Evolutionary conservation across 53 echinoderm and acorn worm genomes (phyloP), one percentile per base, ranked within the genome.

Genomic region (Stichopus horrens): DNA sequence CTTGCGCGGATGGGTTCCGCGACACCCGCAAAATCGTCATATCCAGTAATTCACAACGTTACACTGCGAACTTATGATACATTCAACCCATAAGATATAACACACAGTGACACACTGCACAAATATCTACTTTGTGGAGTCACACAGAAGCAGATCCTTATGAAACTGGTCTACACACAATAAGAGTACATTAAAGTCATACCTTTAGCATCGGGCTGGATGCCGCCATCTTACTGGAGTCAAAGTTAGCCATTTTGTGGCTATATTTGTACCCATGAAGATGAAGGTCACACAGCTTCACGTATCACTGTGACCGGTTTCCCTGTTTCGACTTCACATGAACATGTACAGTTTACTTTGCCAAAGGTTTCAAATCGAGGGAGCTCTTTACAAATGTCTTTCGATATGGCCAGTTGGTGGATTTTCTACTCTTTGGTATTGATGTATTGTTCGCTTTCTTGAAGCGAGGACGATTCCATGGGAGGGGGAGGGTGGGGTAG

Each of bases 141-240:
- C 18, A 71, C 5, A 1, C n/a, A n/a, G n/a, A n/a, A 16, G 0
- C n/a, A 71, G 19, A 13, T 16, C 37, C 77, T 77, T 13, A 13
- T 77, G 7, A 7, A 77, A 54, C 77, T 53, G 13, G 23, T 54
- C 14, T 77, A 23, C 23, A 23, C 13, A 54, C 5, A 23, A 77
- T 4, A 23, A 6, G 37, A 77, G 6, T 7, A 52, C 52, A 77
- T 7, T 7, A 53, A 52, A 23, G 37, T 77, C 9, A 53, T 60
- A 86, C 86, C 86, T 86, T 86, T 37, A 86, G 52, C 86, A 86
- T 86, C n/a, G 86, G 86, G 66, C 86, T 86, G 20, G 86, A 19
- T 51, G 71, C 86, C n/a, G 86, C 86, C 86, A 86, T 86, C 58
- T 81, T 81, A 56, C 56, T 81, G 81, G 81, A 81, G 58, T 81